Conservation (phyloP, 53 echinoderm and acorn worm genomes). For the Astropecten irregularis region DNA sequence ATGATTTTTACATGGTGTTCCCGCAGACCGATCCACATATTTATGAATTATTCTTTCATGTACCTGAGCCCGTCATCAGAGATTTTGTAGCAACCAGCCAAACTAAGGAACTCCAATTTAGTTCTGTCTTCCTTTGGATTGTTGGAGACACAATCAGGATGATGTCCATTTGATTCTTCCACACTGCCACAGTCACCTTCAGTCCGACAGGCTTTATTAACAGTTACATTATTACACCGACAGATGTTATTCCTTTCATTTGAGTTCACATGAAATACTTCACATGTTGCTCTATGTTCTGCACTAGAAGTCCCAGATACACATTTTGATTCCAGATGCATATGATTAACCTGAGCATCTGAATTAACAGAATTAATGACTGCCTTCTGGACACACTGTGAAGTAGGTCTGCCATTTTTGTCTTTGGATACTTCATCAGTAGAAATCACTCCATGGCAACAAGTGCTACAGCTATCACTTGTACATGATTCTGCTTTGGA, state of each 20-base stretch:
- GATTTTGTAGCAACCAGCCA: constrained; percentile 88
- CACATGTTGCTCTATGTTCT: too few species aligned
- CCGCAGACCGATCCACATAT: too few species aligned
- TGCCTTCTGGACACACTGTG: not conserved
- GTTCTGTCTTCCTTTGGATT: too few species aligned
- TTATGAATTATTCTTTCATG: too few species aligned
- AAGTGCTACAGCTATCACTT: not conserved
- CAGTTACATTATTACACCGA: not conserved
- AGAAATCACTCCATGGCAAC: not conserved
- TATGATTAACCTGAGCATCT: too few species aligned
- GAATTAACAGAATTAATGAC: not conserved
- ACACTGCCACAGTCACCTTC: constrained; percentile 22
- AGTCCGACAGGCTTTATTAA: constrained; percentile 35
- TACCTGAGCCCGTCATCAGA: constrained; percentile 90
- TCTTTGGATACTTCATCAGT: constrained; percentile 16
- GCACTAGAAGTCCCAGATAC: too few species aligned
- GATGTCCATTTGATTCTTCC: constrained; percentile 3
- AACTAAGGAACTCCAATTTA: constrained; percentile 71
- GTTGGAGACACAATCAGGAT: constrained; percentile 1
- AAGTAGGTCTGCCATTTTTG: constrained; percentile 45
- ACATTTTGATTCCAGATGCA: too few species aligned
- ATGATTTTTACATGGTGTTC: too few species aligned
- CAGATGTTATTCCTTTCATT: constrained; percentile 16
- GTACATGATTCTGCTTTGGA: not conserved
- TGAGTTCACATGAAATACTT: not conserved